A percentile compares a stretch with the other conserved stretches of the same genome.
Evolutionary conservation across 2,113 vertebrate genomes (phyloP).

Genomic region (Plectropomus leopardus): DNA sequence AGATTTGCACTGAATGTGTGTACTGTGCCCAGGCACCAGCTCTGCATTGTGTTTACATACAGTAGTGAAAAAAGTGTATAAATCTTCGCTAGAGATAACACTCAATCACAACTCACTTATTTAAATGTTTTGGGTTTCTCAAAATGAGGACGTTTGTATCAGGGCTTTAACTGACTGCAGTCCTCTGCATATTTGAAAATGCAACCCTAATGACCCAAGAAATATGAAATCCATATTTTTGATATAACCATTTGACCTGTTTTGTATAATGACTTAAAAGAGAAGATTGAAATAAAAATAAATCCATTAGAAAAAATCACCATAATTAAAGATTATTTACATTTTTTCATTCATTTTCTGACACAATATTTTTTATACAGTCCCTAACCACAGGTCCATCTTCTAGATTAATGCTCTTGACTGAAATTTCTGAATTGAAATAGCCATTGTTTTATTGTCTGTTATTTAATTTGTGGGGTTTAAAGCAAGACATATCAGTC

Average conservation of each 20-base stretch:
- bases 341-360: background rate
- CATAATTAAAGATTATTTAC: too few species aligned
- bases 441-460: background rate
- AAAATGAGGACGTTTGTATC: too few species aligned
- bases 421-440: background rate
- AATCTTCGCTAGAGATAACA: background rate
- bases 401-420: background rate
- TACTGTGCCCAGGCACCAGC: background rate
- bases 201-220: too few species aligned
- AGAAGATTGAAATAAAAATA: background rate
- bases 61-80: background rate
- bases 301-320: background rate
- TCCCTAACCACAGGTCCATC: background rate
- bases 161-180: too few species aligned
- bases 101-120: background rate
- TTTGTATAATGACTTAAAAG: background rate
- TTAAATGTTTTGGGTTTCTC: background rate
- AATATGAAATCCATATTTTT: background rate
- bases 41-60: background rate
- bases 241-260: background rate
- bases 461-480: constrained; percentile 16
- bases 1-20: constrained; percentile 1
- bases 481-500: background rate
- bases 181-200: too few species aligned
- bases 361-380: background rate